Percentiles rank a stretch among this genome's conserved stretches.
Conservation (phyloP, 2,888 invertebrate species). For the Leptopilina syphax region DNA sequence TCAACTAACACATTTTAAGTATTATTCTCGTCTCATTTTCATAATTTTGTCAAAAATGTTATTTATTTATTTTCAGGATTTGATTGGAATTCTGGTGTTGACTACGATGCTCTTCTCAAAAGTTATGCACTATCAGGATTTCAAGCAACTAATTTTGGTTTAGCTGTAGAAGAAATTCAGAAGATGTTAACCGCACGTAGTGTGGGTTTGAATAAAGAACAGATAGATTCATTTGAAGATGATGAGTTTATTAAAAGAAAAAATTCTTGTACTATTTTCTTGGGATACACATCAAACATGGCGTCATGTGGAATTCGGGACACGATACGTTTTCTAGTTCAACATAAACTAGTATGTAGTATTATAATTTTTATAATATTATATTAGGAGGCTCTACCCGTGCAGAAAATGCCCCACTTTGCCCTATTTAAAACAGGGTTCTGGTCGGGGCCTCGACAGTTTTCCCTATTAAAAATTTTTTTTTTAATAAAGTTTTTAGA, state of each 20-base stretch:
- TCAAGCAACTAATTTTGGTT: constrained; percentile 96
- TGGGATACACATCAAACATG: constrained; percentile 98
- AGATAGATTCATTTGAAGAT: constrained; percentile 83
- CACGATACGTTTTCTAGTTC: constrained; percentile 90
- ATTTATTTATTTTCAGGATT: constrained; percentile 81
- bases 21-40: too few relatives aligned
- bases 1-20: too few relatives aligned
- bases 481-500: too few relatives aligned
- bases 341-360: constrained; percentile 85
- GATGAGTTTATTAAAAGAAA: constrained; percentile 89
- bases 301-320: constrained; percentile 97
- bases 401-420: too few relatives aligned
- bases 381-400: neutral
- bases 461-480: too few relatives aligned
- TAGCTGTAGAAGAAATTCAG: constrained; percentile 93
- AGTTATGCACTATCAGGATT: constrained; percentile 93
- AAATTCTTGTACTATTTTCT: constrained; percentile 94
- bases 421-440: too few relatives aligned
- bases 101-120: constrained; percentile 90
- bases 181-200: constrained; percentile 87
- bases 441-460: too few relatives aligned
- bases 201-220: constrained; percentile 83
- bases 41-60: neutral
- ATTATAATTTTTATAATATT: too few relatives aligned
- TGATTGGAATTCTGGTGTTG: constrained; percentile 93